Evolutionary conservation across 2,888 invertebrate species (phyloP).

Genomic region (Mesorhabditis spiculigera): DNA sequence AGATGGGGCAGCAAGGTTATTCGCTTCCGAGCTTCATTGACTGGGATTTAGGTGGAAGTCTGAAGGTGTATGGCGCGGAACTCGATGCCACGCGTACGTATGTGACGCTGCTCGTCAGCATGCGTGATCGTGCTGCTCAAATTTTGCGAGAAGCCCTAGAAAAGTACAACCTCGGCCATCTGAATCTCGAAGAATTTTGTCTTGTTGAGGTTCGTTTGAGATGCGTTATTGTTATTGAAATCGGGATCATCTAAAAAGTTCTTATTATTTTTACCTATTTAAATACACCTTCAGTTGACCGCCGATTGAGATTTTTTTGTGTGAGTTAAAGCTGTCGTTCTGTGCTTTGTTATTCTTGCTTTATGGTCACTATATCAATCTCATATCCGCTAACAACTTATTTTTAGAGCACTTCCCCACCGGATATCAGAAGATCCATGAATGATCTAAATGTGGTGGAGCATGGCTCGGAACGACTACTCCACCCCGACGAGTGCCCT

Average conservation of each 20-base stretch:
- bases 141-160: constrained; percentile 93
- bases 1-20: constrained; percentile 42
- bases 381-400: background rate
- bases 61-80: constrained; percentile 87
- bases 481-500: constrained; percentile 96
- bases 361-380: too few species aligned
- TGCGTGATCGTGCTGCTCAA: constrained; percentile 83
- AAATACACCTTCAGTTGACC: too few species aligned
- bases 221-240: too few species aligned
- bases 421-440: background rate
- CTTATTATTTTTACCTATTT: too few species aligned
- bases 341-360: too few species aligned
- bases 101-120: constrained; percentile 89
- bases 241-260: too few species aligned
- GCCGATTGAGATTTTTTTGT: too few species aligned
- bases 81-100: constrained; percentile 87
- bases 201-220: constrained; percentile 74
- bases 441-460: background rate
- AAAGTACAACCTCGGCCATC: constrained; percentile 88
- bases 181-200: constrained; percentile 86
- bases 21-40: background rate
- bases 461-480: constrained; percentile 73
- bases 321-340: too few species aligned
- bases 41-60: constrained; percentile 61
- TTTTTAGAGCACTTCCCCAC: constrained; percentile 8